These are phyloP conservation scores for Tauraco erythrolophus DNA, from an alignment of 2,113 vertebrate species.

Conservation along the genomic window DNA sequence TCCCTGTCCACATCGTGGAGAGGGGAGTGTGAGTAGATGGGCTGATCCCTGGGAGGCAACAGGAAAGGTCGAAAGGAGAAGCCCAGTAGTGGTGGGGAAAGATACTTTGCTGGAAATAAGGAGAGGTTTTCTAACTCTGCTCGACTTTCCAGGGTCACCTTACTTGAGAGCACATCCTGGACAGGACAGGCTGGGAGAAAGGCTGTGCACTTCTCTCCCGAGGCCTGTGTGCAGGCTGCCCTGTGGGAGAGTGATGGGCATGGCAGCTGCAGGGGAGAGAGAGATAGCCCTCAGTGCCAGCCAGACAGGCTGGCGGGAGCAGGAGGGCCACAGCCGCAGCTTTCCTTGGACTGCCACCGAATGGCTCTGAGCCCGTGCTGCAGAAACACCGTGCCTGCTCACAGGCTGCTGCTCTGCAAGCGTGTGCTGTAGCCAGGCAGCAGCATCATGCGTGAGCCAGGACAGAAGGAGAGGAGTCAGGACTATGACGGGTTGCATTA, in stretches of 20 bases:
- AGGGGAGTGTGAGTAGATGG: background rate
- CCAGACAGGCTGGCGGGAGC: background rate
- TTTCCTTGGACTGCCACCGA: background rate
- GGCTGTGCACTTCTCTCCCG: accelerated
- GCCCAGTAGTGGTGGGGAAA: background rate
- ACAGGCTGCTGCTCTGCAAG: background rate
- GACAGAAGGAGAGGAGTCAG: background rate
- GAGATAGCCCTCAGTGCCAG: too few relatives aligned
- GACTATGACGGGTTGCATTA: accelerated
- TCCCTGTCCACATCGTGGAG: accelerated
- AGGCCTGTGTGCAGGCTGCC: background rate
- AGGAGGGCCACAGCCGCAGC: too few relatives aligned
- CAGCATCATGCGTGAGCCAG: accelerated
- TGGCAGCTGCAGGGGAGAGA: too few relatives aligned
- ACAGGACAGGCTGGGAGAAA: background rate
- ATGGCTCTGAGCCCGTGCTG: accelerated
- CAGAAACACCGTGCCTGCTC: too few relatives aligned
- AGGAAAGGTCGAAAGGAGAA: background rate
- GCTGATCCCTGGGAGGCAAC: background rate
- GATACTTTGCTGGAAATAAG: background rate
- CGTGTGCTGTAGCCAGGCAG: accelerated
- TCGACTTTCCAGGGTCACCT: background rate
- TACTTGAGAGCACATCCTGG: background rate
- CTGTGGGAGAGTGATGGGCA: too few relatives aligned
- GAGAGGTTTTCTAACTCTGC: background rate